phyloP scores from a whole-genome alignment of 2,888 invertebrate species.

The Zeuzera pyrina region DNA sequence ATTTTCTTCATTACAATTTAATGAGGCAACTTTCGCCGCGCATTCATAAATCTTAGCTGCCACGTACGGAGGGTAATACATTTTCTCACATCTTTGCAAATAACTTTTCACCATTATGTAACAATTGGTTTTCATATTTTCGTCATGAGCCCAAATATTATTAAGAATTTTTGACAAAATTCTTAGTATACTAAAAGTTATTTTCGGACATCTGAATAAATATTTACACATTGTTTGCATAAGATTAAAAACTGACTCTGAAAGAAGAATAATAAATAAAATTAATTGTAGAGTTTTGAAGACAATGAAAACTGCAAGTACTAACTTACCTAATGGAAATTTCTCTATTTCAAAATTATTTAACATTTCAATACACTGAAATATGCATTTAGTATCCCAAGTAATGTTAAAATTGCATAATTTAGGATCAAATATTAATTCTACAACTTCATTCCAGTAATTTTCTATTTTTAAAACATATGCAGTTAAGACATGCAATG shows the following conservation, averaged over 20 bases:
- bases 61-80: slow-evolving; percentile 48
- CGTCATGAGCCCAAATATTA: slow-evolving; percentile 35
- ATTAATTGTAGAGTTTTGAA: no score
- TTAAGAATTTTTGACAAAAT: slow-evolving; percentile 42
- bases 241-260: slow-evolving; percentile 45
- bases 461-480: slow-evolving; percentile 40
- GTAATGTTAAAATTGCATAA: slow-evolving; percentile 38
- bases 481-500: slow-evolving; percentile 41
- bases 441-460: slow-evolving; percentile 44
- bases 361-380: slow-evolving; percentile 41
- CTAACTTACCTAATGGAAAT: slow-evolving; percentile 41
- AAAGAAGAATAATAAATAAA: slow-evolving; percentile 16
- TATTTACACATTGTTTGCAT: slow-evolving; percentile 53
- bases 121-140: slow-evolving; percentile 47
- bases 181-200: slow-evolving; percentile 37
- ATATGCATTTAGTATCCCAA: slow-evolving; percentile 39
- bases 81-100: slow-evolving; percentile 41
- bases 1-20: slow-evolving; percentile 27
- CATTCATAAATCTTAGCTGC: slow-evolving; percentile 56
- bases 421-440: slow-evolving; percentile 42
- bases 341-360: slow-evolving; percentile 29
- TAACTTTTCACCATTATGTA: slow-evolving; percentile 57
- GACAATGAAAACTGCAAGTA: no score
- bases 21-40: slow-evolving; percentile 38
- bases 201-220: slow-evolving; percentile 45